These are phyloP conservation scores for Capreolus pygargus DNA, from an alignment of 2,113 vertebrate species.

Conservation along the genomic window DNA sequence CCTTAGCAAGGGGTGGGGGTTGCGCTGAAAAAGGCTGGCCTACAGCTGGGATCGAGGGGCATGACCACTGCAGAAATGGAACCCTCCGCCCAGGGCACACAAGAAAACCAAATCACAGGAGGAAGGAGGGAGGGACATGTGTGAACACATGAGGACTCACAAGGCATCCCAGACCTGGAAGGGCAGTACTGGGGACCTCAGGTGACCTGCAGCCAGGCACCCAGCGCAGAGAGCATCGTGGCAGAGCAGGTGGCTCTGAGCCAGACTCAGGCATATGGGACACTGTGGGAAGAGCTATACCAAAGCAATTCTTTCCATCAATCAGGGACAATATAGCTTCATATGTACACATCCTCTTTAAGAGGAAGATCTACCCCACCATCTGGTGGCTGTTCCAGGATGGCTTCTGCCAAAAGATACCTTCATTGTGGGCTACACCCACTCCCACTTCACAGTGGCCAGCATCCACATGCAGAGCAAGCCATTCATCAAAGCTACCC, in stretches of 20 bases:
- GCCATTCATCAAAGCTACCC: constrained; percentile 46
- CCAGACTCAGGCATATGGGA: not conserved
- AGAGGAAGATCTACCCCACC: constrained; percentile 95
- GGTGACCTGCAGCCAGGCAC: accelerated
- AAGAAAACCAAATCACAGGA: not conserved
- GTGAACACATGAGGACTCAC: not conserved
- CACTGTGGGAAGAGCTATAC: not conserved
- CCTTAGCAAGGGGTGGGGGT: not conserved
- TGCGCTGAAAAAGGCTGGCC: not conserved
- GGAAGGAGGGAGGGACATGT: accelerated
- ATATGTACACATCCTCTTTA: constrained; percentile 81
- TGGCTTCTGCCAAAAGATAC: constrained; percentile 90
- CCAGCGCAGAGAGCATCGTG: not conserved
- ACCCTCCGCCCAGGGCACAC: not conserved
- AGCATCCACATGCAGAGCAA: not conserved
- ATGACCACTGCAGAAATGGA: not conserved
- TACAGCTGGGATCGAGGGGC: not conserved
- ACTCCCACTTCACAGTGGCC: constrained; percentile 86
- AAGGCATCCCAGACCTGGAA: not conserved
- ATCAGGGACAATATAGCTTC: not conserved
- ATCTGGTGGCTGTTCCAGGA: constrained; percentile 93
- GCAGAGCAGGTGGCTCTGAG: not conserved
- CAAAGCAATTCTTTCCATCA: not conserved
- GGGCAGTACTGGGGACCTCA: not conserved
- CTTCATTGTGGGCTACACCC: constrained; percentile 88